Conservation (phyloP, 2,113 vertebrate species). For the Antidorcas marsupialis region DNA sequence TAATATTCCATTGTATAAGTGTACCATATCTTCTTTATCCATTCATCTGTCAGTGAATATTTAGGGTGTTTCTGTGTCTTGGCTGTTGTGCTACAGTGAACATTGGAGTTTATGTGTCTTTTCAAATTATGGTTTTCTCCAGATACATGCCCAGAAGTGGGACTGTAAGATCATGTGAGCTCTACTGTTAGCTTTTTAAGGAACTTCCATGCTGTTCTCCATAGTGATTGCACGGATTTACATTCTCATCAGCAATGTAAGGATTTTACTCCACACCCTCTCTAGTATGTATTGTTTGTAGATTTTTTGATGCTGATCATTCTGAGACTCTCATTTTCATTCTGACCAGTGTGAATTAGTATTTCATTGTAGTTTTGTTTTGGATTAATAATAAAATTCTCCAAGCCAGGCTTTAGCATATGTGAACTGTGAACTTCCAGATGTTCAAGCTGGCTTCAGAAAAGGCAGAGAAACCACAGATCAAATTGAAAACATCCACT, state of each 20-base stretch:
- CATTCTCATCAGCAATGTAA: neutral
- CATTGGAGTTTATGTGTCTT: neutral
- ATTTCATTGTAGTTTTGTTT: neutral
- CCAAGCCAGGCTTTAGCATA: too few relatives aligned
- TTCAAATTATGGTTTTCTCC: neutral
- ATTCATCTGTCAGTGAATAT: neutral
- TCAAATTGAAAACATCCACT: too few relatives aligned
- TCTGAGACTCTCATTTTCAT: neutral
- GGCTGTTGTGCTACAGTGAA: neutral
- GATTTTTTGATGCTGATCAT: neutral
- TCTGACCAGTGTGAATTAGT: neutral
- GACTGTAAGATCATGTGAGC: neutral
- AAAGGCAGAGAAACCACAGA: too few relatives aligned
- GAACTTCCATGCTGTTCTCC: neutral
- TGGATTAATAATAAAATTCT: neutral
- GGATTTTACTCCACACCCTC: neutral
- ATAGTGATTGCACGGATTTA: neutral
- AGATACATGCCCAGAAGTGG: neutral
- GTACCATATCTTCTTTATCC: neutral
- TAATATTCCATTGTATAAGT: neutral
- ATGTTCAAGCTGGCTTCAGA: too few relatives aligned
- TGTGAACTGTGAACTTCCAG: too few relatives aligned
- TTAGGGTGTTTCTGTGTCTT: neutral
- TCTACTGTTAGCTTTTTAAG: neutral
- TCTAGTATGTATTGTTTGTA: neutral